Evolutionary conservation across 2,888 invertebrate genomes (phyloP), one percentile per base, ranked within the genome.

Genomic region (Choristoneura rosaceana): DNA sequence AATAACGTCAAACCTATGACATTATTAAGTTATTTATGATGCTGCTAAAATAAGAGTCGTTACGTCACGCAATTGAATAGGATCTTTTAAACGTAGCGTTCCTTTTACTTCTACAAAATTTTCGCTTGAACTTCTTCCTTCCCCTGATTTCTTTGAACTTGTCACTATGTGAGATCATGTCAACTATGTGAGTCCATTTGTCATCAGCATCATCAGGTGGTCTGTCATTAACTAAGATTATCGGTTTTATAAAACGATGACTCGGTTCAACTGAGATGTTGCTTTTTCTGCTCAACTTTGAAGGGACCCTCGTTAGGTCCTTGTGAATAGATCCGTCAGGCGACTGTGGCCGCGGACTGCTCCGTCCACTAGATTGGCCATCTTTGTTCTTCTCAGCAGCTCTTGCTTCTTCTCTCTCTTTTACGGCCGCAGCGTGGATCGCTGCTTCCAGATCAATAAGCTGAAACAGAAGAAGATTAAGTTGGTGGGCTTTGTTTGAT

Each of bases 161-260:
- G 5, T 91, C 91, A 77, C 81, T 88, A 66, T 84, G 87, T 0
- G 86, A 78, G 10, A 89, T 77, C 58, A 83, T 82, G 41, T 91
- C 89, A 0, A 91, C 83, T 4, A 90, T 80, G 61, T 89, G 83
- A 10, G 84, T 78, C 90, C 90, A 90, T 77, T 89, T 91, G 68
- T 90, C 87, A 67, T 92, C 93, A 12, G 92, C 85, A 77, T 92
- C 93, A 76, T 92, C 93, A 0, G 89, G 88, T 15, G 89, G 88
- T 76, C 88, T 89, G 55, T 94, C 94, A 60, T 94, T 94, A 4
- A 93, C 87, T 76, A 94, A 76, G 33, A 94, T 93, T 41, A 93
- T 90, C 2, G 93, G 94, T 74, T 91, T 87, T 9, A 84, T 78
- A 0, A 85, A 81, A 34, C 75, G 77, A 65, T 81, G 76, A 59